Conservation (phyloP, 2,113 vertebrate genomes). For the Dicrurus megarhynchus region DNA sequence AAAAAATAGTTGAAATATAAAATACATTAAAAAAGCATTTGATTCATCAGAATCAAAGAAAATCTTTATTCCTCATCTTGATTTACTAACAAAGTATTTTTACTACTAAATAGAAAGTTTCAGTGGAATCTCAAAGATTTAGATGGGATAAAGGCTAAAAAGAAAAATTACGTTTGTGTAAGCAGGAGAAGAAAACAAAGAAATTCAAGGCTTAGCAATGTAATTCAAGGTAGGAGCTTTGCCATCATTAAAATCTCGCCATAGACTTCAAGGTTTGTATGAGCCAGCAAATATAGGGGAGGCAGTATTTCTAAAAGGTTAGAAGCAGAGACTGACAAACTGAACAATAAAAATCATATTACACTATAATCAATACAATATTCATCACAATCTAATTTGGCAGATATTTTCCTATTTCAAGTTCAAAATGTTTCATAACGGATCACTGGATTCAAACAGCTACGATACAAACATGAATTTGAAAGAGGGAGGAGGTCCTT, state of each 20-base stretch:
- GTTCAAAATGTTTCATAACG: not conserved
- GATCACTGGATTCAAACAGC: slow-evolving; percentile 26
- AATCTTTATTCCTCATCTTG: not conserved
- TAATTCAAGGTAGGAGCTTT: not conserved
- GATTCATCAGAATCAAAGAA: not conserved
- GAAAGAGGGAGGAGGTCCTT: slow-evolving; percentile 6
- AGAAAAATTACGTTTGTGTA: rapidly evolving
- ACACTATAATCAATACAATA: not conserved
- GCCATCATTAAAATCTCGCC: not conserved
- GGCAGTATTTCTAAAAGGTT: not conserved
- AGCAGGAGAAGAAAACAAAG: not conserved
- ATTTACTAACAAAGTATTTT: not conserved
- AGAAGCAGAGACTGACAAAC: not conserved
- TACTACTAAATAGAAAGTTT: not conserved
- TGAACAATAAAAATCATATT: not conserved
- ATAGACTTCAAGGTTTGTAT: not conserved
- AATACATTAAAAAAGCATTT: too few species aligned
- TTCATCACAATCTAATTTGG: not conserved
- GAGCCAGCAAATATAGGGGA: not conserved
- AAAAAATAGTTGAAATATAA: not conserved
- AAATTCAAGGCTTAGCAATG: not conserved
- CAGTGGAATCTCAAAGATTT: not conserved
- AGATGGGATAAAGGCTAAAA: not conserved
- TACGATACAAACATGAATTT: not conserved
- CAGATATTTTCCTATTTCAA: not conserved